phyloP scores from a whole-genome alignment of 2,797 vertebrate genomes.

The Neopelma chrysocephalum region DNA sequence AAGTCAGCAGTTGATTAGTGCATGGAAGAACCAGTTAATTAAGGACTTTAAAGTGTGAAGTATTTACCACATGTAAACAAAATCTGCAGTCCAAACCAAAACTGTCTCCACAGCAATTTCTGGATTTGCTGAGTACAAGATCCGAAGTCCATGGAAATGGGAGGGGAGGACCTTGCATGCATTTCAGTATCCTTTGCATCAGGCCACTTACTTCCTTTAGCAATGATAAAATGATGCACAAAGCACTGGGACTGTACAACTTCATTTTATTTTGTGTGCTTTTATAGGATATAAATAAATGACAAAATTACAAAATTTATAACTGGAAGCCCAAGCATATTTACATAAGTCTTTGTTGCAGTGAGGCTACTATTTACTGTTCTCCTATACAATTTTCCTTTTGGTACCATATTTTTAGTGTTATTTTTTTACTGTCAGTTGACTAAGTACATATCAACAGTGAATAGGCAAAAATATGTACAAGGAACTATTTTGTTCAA shows the following conservation, averaged over 20 bases:
- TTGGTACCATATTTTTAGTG: slow-evolving; percentile 91
- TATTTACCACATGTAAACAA: neutral
- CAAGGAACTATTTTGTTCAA: slow-evolving; percentile 88
- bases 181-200: neutral
- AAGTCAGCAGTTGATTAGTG: neutral
- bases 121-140: neutral
- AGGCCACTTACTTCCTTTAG: neutral
- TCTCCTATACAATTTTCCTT: slow-evolving; percentile 86
- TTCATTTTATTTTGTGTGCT: slow-evolving; percentile 98
- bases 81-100: neutral
- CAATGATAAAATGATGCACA: slow-evolving; percentile 47
- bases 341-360: slow-evolving; percentile 89
- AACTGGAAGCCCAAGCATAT: slow-evolving; percentile 99
- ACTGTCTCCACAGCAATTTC: neutral
- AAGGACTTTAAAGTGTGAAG: neutral
- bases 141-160: neutral
- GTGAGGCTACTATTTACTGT: slow-evolving; percentile 86
- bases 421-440: slow-evolving; percentile 77
- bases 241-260: slow-evolving; percentile 85
- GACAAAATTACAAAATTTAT: slow-evolving; percentile 99
- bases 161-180: neutral
- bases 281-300: slow-evolving; percentile 99
- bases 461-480: slow-evolving; percentile 98
- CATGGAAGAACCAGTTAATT: neutral
- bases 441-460: slow-evolving; percentile 97